Base-by-base conservation (phyloP, 1,140 invertebrate species). In the Meteorus sp. region DNA sequence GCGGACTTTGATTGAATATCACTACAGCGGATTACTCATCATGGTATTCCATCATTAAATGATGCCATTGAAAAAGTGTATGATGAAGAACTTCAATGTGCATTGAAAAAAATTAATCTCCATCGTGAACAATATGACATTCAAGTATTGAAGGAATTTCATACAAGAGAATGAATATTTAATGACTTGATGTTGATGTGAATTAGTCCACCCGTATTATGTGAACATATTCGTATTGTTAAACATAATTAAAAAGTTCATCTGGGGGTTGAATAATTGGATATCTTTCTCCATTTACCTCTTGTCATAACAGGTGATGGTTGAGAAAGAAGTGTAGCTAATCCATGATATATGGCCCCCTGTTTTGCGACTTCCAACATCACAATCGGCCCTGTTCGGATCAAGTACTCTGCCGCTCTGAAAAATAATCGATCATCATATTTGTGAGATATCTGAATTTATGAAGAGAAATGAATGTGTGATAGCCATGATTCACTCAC, bases 361-460 rank as follows among this genome's bases (percentile, higher is more conserved):
- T 97, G 94, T 80, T 99, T 98, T 3, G 95, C 95, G 33, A 99
- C 95, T 81, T 98, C 95, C 37, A 99, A 79, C 2, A 90, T 93
- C 3, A 99, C 96, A 1, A 94, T 87, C 5, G 91, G 91, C 9
- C 95, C 96, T 13, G 96, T 98, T 53, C 92, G 83, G 27, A 95
- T 95, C 70, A 99, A 86, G 75, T 96, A 93, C 77, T 98, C 93
- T 5, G 97, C 97, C 59, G 97, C 97, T 79, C 93, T 90, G 62
- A 54, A 53, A 44, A 7, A 31, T 13, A 22, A 37, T 11, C 20
- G 19, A 17, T 23, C 7, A 41, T 25, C 29, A 55, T 20, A 52
- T 19, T 23, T 37, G 13, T 25, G 13, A 59, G 41, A 43, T 8
- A 55, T 37, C 48, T 44, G 47, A 45, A 29, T 23, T 17, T 37